Conservation (phyloP, 1,140 invertebrate species). For the Aporrectodea caliginosa region DNA sequence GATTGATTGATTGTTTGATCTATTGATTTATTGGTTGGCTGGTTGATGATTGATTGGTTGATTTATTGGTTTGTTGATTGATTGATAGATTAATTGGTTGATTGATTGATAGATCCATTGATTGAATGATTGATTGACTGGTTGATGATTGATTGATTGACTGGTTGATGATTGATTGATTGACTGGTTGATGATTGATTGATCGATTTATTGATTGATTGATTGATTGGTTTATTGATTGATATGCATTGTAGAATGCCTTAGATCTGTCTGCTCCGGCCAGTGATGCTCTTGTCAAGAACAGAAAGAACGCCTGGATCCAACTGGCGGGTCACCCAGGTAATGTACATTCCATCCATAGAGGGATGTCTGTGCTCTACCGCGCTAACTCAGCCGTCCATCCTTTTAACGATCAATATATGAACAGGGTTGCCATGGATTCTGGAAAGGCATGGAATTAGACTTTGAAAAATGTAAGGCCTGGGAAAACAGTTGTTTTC, state of each 20-base stretch:
- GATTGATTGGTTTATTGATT: slow-evolving; percentile 4
- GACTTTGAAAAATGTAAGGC: too few species aligned
- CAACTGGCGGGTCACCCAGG: slow-evolving; percentile 83
- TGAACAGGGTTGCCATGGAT: too few species aligned
- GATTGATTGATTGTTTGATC: too few species aligned
- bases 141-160: neutral
- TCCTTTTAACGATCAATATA: too few species aligned
- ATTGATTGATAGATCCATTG: neutral
- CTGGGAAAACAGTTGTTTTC: too few species aligned
- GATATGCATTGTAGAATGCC: slow-evolving; percentile 73
- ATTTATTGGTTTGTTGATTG: neutral
- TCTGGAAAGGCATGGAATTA: too few species aligned
- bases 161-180: too few species aligned
- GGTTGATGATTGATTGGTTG: too few species aligned
- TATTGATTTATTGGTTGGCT: too few species aligned
- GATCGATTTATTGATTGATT: slow-evolving; percentile 15
- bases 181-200: too few species aligned
- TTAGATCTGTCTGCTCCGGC: slow-evolving; percentile 86
- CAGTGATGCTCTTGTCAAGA: slow-evolving; percentile 77
- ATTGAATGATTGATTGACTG: neutral
- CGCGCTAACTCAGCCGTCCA: too few species aligned
- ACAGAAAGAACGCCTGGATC: slow-evolving; percentile 74
- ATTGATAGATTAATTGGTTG: neutral
- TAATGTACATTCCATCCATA: slow-evolving; percentile 33
- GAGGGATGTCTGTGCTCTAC: too few species aligned